Evolutionary conservation across 1,140 invertebrate genomes (phyloP).

Genomic region (Orius insidiosus): DNA sequence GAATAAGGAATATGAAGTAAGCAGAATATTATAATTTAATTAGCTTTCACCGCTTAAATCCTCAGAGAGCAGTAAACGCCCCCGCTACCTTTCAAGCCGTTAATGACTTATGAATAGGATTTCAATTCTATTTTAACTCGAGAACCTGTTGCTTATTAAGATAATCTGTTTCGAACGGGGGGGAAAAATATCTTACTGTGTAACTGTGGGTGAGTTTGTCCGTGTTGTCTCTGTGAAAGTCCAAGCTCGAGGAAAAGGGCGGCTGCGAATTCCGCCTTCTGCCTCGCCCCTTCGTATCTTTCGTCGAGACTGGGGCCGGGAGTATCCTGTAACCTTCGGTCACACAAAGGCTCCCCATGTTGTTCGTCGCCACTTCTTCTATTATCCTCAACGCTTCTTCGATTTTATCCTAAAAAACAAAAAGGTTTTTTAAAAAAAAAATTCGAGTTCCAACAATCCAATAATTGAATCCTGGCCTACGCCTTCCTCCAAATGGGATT

Average conservation of each 20-base stretch:
- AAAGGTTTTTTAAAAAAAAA: not conserved
- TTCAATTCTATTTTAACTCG: too few relatives aligned
- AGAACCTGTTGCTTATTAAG: too few relatives aligned
- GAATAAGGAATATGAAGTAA: too few relatives aligned
- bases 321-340: conserved; percentile 45
- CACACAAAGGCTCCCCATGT: conserved; percentile 50
- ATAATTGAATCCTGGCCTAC: too few relatives aligned
- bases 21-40: too few relatives aligned
- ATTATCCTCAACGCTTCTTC: conserved; percentile 49
- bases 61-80: too few relatives aligned
- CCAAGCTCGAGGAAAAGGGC: conserved; percentile 31
- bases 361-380: conserved; percentile 49
- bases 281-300: conserved; percentile 45
- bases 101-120: too few relatives aligned
- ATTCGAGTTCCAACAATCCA: too few relatives aligned
- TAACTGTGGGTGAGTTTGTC: conserved; percentile 6
- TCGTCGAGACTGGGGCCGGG: conserved; percentile 42
- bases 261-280: conserved; percentile 53
- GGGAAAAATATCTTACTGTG: conserved; percentile 7
- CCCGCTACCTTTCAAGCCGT: too few relatives aligned
- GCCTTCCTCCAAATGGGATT: too few relatives aligned
- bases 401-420: conserved; percentile 30
- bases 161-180: too few relatives aligned
- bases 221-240: conserved; percentile 2
- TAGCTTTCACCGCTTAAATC: too few relatives aligned